Evolutionary conservation across 2,797 vertebrate species (phyloP), one percentile per base, ranked within the genome.

Genomic region (Euthynnus affinis): DNA sequence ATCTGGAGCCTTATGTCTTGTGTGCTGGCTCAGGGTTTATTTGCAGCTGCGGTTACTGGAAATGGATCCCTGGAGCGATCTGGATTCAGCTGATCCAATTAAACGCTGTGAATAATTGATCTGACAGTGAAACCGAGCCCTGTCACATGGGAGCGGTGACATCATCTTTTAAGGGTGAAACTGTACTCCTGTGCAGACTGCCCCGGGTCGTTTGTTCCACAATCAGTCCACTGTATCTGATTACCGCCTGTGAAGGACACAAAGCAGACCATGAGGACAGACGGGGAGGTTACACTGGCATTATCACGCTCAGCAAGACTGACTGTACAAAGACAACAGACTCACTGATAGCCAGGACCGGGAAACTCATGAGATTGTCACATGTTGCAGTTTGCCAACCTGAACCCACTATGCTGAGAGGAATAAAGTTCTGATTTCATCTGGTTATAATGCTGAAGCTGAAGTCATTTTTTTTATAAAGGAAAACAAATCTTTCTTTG

Each of bases 31-130:
- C 90, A 87, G 90, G 91, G 82, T 91, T 91, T 93, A 94, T 94
- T 92, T 89, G 87, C 88, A 91, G 91, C 91, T 89, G 92, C 89
- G 88, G 85, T 93, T 92, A 93, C 91, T 91, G 93, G 91, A 95
- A 94, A 92, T 82, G 90, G 88, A 94, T 93, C 92, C 91, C 88
- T 23, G 78, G 85, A 91, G 91, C 85, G 86, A 90, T 91, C 89
- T 88, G 91, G 90, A 93, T 94, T 93, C 92, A 93, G 92, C 92
- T 94, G 94, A 95, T 94, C 91, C 92, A 94, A 94, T 93, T 93
- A 95, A 94, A 94, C 80, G 29, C 90, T 90, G 90, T 94, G 93
- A 95, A 95, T 94, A 94, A 95, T 95, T 94, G 90, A 95, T 94
- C 91, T 86, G 91, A 90, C 91, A 92, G 93, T 92, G 93, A 94